A percentile compares a stretch with the other conserved stretches of the same genome.
These are phyloP conservation scores for Acrocephalus arundinaceus DNA, from an alignment of 2,113 vertebrate genomes.

Conservation along the genomic window DNA sequence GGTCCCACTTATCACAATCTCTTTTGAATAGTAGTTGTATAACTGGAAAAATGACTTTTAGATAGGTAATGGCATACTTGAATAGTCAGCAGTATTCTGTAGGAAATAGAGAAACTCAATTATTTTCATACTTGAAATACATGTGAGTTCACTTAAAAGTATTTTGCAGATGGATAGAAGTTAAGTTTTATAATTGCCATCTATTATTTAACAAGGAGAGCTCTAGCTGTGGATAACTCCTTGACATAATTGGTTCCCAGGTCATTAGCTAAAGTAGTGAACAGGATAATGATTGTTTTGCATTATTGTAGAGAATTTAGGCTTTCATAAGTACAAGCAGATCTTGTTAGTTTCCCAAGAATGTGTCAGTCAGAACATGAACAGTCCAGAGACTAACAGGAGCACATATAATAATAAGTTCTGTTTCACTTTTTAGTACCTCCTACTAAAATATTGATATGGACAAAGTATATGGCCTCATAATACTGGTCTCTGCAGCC, in stretches of 20 bases:
- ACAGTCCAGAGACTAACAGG: background rate
- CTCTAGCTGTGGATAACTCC: background rate
- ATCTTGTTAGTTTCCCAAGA: constrained; percentile 2
- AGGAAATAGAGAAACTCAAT: background rate
- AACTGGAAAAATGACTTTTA: background rate
- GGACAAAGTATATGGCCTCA: background rate
- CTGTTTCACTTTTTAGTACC: background rate
- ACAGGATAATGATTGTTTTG: background rate
- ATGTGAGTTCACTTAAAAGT: background rate
- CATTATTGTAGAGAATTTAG: background rate
- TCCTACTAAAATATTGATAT: background rate
- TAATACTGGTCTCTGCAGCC: background rate
- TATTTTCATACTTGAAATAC: background rate
- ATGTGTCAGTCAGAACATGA: background rate
- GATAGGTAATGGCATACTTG: background rate
- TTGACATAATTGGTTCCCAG: background rate
- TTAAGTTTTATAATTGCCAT: background rate
- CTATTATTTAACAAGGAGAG: background rate
- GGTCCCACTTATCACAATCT: background rate
- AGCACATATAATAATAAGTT: background rate
- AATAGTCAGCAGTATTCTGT: background rate
- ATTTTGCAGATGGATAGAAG: background rate
- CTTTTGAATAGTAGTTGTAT: background rate
- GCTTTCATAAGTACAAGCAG: background rate
- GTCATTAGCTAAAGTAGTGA: constrained; percentile 21